Evolutionary conservation across 2,888 invertebrate species (phyloP), one percentile per base, ranked within the genome.

Genomic region (Latrodectus elegans): DNA sequence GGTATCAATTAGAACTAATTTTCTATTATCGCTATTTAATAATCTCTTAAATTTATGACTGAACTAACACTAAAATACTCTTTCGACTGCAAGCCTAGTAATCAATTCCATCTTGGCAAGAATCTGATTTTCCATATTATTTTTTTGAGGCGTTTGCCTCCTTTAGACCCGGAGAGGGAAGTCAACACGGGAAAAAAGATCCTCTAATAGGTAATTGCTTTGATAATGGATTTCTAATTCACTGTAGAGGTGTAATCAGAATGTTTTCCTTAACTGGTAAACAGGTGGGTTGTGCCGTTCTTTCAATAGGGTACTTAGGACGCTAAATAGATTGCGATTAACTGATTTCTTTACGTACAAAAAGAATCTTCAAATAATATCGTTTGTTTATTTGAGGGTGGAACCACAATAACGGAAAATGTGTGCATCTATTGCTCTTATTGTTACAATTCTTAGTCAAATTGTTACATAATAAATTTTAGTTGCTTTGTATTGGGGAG

Each of bases 151-250:
- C 80, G 80, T 80, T 60, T 15, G 53, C 78, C n/a, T 60, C 68
- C 17, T 79, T 71, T 80, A 1, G 14, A 67, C 11, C 38, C 22
- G 77, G 14, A 68, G 26, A 67, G 22, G 53, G 53, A 77, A 77
- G 22, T 68, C 9, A 67, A 22, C 64, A 81, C 52, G 65, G 73
- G 73, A 73, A 81, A 60, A 60, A n/a, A 81, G 73, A 67, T 74
- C 71, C 26, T 70, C 53, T 11, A 51, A 26, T n/a, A 17, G 65
- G 38, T 81, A 53, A 68, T 81, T 81, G 74, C 26, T 14, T 49
- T 15, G 64, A 73, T 81, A 81, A 81, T 81, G 81, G 74, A 67
- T 81, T 81, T 73, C 74, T 81, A 67, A 81, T 81, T 81, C 67
- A 22, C 67, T 67, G 26, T 53, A 22, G 53, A 65, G n/a, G 53